These are phyloP conservation scores for Diaperis boleti DNA, from an alignment of 2,888 invertebrate genomes.

Conservation along the genomic window DNA sequence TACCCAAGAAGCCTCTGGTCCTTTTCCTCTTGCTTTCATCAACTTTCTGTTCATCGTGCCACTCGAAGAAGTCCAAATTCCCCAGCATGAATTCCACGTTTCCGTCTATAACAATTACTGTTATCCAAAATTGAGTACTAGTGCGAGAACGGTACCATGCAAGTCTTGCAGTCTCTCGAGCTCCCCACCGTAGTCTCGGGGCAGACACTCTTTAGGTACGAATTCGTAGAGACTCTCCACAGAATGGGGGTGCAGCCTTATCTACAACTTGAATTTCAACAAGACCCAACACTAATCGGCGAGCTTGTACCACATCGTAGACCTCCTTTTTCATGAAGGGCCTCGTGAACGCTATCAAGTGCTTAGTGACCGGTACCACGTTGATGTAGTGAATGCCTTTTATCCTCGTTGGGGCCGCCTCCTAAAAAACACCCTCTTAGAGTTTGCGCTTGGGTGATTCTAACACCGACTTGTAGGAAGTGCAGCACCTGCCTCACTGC, in stretches of 20 bases:
- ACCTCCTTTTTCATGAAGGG: slow-evolving; percentile 9
- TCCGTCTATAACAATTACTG: neutral
- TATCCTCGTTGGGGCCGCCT: neutral
- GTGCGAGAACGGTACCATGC: neutral
- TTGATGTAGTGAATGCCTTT: slow-evolving; percentile 5
- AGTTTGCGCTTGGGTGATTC: too few species aligned
- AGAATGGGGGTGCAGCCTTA: neutral
- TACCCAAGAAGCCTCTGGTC: neutral
- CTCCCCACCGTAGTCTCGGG: slow-evolving; percentile 8
- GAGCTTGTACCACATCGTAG: neutral
- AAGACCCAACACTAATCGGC: neutral
- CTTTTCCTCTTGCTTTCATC: slow-evolving; percentile 4
- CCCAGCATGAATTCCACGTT: neutral
- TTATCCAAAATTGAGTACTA: neutral
- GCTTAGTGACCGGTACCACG: neutral
- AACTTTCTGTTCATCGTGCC: slow-evolving; percentile 15
- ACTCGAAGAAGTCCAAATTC: slow-evolving; percentile 10
- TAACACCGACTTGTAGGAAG: too few species aligned
- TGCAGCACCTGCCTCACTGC: too few species aligned
- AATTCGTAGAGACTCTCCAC: slow-evolving; percentile 3
- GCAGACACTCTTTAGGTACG: slow-evolving; percentile 8
- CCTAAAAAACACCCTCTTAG: slow-evolving; percentile 9
- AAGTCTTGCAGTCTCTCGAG: neutral
- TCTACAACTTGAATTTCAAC: neutral
- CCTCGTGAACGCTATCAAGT: neutral